These are phyloP conservation scores for Neogobius melanostomus DNA, from an alignment of 2,113 vertebrate species.

Conservation along the genomic window DNA sequence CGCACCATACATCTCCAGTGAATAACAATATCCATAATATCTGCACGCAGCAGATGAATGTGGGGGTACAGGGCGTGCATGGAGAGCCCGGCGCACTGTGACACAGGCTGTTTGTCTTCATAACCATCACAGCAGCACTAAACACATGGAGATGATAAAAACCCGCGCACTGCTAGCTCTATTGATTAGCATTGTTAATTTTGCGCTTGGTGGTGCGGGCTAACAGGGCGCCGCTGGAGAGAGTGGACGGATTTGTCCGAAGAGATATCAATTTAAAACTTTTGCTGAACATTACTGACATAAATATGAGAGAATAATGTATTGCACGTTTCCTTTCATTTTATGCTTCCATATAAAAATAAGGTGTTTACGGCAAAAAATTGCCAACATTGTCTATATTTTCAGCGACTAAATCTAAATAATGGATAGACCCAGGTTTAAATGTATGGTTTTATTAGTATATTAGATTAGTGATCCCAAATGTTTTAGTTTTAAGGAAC, in stretches of 20 bases:
- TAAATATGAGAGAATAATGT: too few relatives aligned
- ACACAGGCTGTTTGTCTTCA: constrained; percentile 51
- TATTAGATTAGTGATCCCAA: too few relatives aligned
- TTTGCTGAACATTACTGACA: too few relatives aligned
- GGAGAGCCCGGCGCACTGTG: constrained; percentile 21
- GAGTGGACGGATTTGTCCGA: constrained; percentile 6
- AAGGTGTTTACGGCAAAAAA: too few relatives aligned
- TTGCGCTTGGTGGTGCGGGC: constrained; percentile 50
- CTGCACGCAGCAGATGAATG: constrained; percentile 30
- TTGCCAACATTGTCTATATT: too few relatives aligned
- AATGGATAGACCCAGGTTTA: too few relatives aligned
- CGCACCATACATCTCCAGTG: constrained; percentile 16
- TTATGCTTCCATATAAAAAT: too few relatives aligned
- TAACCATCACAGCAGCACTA: constrained; percentile 54
- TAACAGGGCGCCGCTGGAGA: constrained; percentile 29
- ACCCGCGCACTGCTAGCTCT: constrained; percentile 43
- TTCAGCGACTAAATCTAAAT: too few relatives aligned
- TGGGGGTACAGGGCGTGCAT: constrained; percentile 38
- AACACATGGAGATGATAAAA: constrained; percentile 55
- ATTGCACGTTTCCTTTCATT: too few relatives aligned
- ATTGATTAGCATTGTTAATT: constrained; percentile 71
- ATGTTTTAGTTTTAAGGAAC: too few relatives aligned
- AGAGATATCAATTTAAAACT: not conserved
- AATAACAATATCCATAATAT: constrained; percentile 27
- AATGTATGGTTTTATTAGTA: too few relatives aligned